Percentiles rank a stretch among this genome's conserved stretches.
phyloP scores from a whole-genome alignment of 2,797 vertebrate species.

The Clarias platycephalus region DNA sequence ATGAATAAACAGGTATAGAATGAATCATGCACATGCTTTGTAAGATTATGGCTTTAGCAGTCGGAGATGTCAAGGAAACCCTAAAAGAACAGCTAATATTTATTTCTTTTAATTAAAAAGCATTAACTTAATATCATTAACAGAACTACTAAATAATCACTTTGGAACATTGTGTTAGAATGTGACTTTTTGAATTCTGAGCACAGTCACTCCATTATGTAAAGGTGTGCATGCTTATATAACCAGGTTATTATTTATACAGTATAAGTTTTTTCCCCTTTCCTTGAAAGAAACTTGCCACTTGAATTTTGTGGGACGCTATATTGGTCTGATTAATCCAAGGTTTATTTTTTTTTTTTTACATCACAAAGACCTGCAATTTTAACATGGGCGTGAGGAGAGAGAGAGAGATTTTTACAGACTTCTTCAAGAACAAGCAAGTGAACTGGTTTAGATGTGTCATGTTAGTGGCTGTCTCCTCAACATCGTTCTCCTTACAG shows the following conservation, averaged over 20 bases:
- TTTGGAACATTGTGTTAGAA: neutral
- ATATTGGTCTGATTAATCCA: neutral
- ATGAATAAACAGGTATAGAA: neutral
- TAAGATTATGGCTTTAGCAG: neutral
- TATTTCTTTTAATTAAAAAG: neutral
- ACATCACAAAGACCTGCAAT: neutral
- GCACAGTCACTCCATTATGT: neutral
- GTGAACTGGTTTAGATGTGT: conserved; percentile 4
- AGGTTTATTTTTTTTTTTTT: neutral
- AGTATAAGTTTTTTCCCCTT: neutral
- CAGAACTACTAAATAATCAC: neutral
- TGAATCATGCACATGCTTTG: neutral
- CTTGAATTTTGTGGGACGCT: neutral
- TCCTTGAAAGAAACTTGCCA: neutral
- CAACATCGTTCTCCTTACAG: neutral
- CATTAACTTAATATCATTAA: neutral
- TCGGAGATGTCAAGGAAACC: neutral
- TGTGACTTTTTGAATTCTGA: neutral
- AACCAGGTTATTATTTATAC: neutral
- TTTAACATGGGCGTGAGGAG: neutral
- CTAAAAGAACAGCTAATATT: neutral
- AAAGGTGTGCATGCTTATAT: neutral
- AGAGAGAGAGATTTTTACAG: neutral
- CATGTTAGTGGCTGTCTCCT: neutral
- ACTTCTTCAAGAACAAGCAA: conserved; percentile 13